Base-by-base conservation (phyloP, 2,888 invertebrate species). In the Hydrotaea diabolus region DNA sequence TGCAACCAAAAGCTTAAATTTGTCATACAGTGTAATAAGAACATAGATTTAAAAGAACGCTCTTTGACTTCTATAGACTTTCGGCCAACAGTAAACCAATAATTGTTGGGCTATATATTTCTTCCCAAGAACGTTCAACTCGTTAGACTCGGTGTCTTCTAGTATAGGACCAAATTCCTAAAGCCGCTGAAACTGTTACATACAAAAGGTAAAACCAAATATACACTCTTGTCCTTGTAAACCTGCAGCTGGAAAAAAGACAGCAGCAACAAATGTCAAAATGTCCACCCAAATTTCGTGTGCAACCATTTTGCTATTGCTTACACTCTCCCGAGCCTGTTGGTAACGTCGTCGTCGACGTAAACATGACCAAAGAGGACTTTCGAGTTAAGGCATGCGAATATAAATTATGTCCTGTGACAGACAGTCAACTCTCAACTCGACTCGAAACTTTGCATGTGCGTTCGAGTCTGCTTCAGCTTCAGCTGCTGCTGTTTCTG, bases 331-430 rank as follows among this genome's bases (percentile, higher is more conserved):
- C 53, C 79, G 17, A 72, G 26, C 21, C 69, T 75, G 64, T 55
- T 73, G 17, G 39, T n/a, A 71, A 71, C 66, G 69, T 55, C 43
- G 69, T 55, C 43, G 31, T 31, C 31, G 82, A 80, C 80, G 77
- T 49, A 75, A 82, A 82, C n/a, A 69, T 84, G 78, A 81, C 81
- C 78, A 84, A 77, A 85, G 77, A 82, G 79, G 77, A 86, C 78
- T 82, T 79, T 76, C 76, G 81, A 81, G 78, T 81, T 83, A 81
- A 83, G 81, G 84, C 86, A 86, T 87, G 86, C 82, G 85, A 83
- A 87, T 86, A 87, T 87, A 87, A 87, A 87, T 87, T 87, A 86
- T 86, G 86, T 87, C 85, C 87, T 86, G 86, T 86, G 82, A 81
- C 85, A 83, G 79, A 64, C 80, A 84, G 86, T 85, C 86, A 86